These are phyloP conservation scores for Puma concolor DNA, from an alignment of 2,113 vertebrate species.

Conservation along the genomic window DNA sequence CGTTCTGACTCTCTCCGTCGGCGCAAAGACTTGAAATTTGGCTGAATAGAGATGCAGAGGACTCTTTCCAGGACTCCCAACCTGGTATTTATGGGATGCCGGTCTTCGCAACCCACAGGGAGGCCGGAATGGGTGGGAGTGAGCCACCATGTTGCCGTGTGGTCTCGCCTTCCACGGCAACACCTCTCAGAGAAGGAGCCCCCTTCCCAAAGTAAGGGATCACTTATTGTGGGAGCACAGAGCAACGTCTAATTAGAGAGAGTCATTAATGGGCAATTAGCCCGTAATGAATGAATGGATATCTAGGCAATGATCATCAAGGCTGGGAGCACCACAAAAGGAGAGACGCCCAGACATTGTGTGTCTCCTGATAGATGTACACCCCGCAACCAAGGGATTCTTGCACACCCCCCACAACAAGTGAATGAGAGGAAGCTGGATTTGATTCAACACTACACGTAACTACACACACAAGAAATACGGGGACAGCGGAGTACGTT, in stretches of 20 bases:
- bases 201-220: slow-evolving; percentile 50
- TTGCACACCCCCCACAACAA: background rate
- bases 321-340: background rate
- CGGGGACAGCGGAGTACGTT: background rate
- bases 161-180: background rate
- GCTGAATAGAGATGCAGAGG: background rate
- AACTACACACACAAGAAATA: background rate
- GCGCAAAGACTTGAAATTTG: background rate
- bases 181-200: slow-evolving; percentile 6
- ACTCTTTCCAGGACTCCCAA: background rate
- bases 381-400: background rate
- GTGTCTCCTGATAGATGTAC: background rate
- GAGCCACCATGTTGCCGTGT: background rate
- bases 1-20: background rate
- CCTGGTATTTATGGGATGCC: background rate
- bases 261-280: slow-evolving; percentile 69
- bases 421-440: background rate
- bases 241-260: slow-evolving; percentile 53
- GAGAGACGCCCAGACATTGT: background rate
- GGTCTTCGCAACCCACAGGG: background rate
- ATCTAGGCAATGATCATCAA: background rate
- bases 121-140: background rate
- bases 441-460: background rate
- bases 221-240: slow-evolving; percentile 63
- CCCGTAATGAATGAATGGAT: slow-evolving; percentile 51